Evolutionary conservation across 2,888 invertebrate genomes (phyloP).

Genomic region (Timema podura): DNA sequence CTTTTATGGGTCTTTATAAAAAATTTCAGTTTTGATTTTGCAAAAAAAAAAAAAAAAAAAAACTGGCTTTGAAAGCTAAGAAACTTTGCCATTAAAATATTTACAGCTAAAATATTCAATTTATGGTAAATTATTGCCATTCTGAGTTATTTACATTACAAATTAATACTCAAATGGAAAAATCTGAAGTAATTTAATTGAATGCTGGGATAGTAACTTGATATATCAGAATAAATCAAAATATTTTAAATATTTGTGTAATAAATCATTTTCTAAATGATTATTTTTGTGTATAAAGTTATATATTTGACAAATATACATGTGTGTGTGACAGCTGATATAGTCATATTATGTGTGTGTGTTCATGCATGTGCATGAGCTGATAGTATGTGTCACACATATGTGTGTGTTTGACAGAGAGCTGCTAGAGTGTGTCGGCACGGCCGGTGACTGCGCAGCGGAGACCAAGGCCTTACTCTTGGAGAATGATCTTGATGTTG

Average conservation of each 20-base stretch:
- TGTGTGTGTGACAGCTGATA: neutral
- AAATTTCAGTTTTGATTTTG: neutral
- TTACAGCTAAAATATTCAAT: too few species aligned
- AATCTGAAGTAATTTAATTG: too few species aligned
- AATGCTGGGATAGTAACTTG: neutral
- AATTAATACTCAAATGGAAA: too few species aligned
- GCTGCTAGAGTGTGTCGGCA: constrained; percentile 67
- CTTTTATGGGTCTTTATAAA: neutral
- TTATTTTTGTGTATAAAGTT: neutral
- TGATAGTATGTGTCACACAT: neutral
- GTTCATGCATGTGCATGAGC: neutral
- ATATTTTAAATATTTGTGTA: neutral
- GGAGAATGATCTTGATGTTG: constrained; percentile 70
- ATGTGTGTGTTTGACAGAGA: constrained; percentile 41
- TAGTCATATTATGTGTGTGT: neutral
- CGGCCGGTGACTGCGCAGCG: constrained; percentile 67
- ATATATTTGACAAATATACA: neutral
- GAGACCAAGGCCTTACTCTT: constrained; percentile 78
- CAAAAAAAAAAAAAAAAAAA: too few species aligned
- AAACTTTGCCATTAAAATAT: too few species aligned
- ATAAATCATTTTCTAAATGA: neutral
- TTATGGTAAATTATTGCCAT: too few species aligned
- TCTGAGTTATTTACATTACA: too few species aligned
- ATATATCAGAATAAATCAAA: neutral
- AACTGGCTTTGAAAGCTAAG: too few species aligned